Base-by-base conservation (phyloP, 2,797 vertebrate species). In the Danio kyathit region DNA sequence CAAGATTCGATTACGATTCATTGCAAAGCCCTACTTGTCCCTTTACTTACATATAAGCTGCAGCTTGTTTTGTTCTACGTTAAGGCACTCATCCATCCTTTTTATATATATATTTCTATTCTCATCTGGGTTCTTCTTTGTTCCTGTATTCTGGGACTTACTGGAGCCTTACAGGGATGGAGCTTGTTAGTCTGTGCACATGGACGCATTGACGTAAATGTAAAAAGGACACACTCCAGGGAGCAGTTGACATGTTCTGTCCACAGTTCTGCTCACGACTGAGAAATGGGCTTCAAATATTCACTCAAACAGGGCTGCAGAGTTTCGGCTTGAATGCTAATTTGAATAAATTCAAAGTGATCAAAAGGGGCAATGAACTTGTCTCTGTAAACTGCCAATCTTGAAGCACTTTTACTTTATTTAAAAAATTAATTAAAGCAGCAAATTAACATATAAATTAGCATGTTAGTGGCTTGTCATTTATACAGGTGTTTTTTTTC, bases 241-340 rank as follows among this genome's bases (percentile, higher is more conserved):
- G 56, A 71, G 65, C 75, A 76, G 56, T 8, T 5, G 61, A 60
- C 7, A 10, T 69, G 76, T 67, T 78, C 43, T 49, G 17, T 69
- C 12, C 49, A 38, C 4, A 72, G 61, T 59, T 63, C n/a, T 56
- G 77, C 21, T 64, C 41, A 69, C 66, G 60, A n/a, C 9, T 57
- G 2, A 19, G 19, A 17, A 46, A 77, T 63, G 6, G 29, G 12
- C 4, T 74, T 43, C 21, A 9, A 48, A 29, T 19, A 44, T 38
- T 21, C 59, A 65, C 61, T 38, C 48, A 74, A 48, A 59, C 17
- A 72, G 16, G 7, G 38, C 44, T 74, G 43, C 7, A 6, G 21
- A 49, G 21, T 43, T 75, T 75, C 29, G 52, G 51, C n/a, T 49
- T 7, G 1, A 51, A 21, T 6, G 8, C 16, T 16, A 41, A 63